Evolutionary conservation across 1,140 invertebrate species (phyloP).

Genomic region (Tetramorium simillimum): DNA sequence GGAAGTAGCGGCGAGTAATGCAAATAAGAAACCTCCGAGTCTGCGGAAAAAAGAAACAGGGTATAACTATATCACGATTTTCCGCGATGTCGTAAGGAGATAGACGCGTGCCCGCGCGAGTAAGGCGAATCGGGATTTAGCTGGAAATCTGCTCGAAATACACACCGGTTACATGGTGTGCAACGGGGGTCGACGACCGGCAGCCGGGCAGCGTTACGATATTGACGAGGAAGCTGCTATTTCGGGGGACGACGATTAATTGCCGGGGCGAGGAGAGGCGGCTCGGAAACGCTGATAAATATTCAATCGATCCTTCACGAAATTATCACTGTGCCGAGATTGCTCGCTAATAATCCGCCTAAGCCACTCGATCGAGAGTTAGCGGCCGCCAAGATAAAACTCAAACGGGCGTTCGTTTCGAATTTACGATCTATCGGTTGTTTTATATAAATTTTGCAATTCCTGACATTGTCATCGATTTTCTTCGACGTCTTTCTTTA

Average conservation of each 20-base stretch:
- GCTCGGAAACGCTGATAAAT: slow-evolving; percentile 58
- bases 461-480: background rate
- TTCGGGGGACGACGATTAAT: slow-evolving; percentile 64
- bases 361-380: background rate
- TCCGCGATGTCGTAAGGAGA: slow-evolving; percentile 16
- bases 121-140: slow-evolving; percentile 43
- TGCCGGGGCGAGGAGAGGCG: slow-evolving; percentile 9
- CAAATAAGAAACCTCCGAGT: background rate
- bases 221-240: slow-evolving; percentile 69
- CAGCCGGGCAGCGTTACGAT: slow-evolving; percentile 57
- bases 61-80: background rate
- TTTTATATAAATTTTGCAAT: background rate
- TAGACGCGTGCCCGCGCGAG: background rate
- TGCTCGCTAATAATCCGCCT: slow-evolving; percentile 24
- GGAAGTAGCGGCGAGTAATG: background rate
- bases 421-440: background rate
- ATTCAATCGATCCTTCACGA: slow-evolving; percentile 48
- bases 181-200: slow-evolving; percentile 58
- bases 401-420: background rate
- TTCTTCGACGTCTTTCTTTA: background rate
- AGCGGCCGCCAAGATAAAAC: background rate
- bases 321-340: slow-evolving; percentile 9
- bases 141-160: slow-evolving; percentile 63
- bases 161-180: slow-evolving; percentile 30
- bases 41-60: background rate